Evolutionary conservation across 2,797 vertebrate genomes (phyloP).

Genomic region (Nannoperca australis): DNA sequence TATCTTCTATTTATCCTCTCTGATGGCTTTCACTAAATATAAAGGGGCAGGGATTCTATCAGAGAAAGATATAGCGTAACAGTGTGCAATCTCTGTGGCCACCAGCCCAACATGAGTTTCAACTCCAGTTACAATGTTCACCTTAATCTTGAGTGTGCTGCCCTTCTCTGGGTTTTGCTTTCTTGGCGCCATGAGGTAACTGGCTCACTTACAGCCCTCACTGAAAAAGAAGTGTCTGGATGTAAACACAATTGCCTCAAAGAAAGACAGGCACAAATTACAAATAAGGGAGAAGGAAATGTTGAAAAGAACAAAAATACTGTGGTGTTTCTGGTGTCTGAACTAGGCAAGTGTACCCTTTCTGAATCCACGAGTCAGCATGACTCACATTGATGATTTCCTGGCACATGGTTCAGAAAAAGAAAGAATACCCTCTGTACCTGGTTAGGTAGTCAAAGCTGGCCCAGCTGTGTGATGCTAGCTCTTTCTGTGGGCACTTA

Average conservation of each 20-base stretch:
- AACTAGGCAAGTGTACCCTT: conserved; percentile 2
- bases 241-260: conserved; percentile 9
- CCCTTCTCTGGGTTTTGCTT: conserved; percentile 33
- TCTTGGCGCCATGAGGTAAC: conserved; percentile 50
- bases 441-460: conserved; percentile 39
- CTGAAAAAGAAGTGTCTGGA: conserved; percentile 16
- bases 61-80: conserved; percentile 56
- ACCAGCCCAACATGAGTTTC: conserved; percentile 54
- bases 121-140: conserved; percentile 56
- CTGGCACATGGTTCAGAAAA: conserved; percentile 12
- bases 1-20: conserved; percentile 56
- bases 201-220: conserved; percentile 48
- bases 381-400: conserved; percentile 14
- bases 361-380: conserved; percentile 3
- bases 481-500: conserved; percentile 43
- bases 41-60: conserved; percentile 67
- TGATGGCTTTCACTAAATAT: conserved; percentile 63
- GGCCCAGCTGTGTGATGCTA: conserved; percentile 47
- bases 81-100: conserved; percentile 62
- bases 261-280: background rate
- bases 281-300: background rate
- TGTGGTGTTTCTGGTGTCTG: background rate
- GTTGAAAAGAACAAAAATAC: background rate
- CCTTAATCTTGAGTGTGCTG: conserved; percentile 50
- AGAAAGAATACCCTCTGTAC: conserved; percentile 20